Percentiles rank a stretch among this genome's conserved stretches.
Evolutionary conservation across 2,797 vertebrate species (phyloP).

Genomic region (Microctenopoma steveboyesi): DNA sequence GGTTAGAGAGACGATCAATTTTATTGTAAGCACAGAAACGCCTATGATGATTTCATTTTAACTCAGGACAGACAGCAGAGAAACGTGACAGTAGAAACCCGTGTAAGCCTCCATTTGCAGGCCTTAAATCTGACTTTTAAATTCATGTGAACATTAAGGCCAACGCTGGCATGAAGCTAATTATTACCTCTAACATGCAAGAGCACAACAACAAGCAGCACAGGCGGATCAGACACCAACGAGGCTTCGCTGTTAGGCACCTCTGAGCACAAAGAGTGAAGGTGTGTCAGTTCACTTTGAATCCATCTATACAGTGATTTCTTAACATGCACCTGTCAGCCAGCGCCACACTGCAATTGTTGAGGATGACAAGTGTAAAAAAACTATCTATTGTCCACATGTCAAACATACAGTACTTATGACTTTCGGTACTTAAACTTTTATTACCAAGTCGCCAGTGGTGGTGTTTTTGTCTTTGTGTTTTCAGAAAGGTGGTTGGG

Average conservation of each 20-base stretch:
- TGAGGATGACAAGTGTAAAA: constrained; percentile 40
- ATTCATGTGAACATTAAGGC: constrained; percentile 9
- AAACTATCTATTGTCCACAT: constrained; percentile 47
- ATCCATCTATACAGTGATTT: constrained; percentile 18
- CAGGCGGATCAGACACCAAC: constrained; percentile 43
- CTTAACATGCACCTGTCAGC: constrained; percentile 39
- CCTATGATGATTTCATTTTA: background rate
- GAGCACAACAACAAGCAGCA: constrained; percentile 63
- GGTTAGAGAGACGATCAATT: background rate
- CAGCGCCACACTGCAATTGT: constrained; percentile 45
- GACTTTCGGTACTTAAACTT: constrained; percentile 35
- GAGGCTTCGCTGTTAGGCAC: constrained; percentile 37
- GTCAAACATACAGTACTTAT: constrained; percentile 34
- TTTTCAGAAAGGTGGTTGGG: constrained; percentile 6
- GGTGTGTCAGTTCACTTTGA: constrained; percentile 38
- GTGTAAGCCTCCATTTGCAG: background rate
- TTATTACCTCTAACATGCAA: constrained; percentile 69
- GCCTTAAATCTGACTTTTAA: background rate
- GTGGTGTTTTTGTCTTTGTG: constrained; percentile 18
- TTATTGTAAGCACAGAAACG: constrained; percentile 6
- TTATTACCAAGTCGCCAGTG: background rate
- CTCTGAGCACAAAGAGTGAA: constrained; percentile 28
- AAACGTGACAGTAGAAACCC: constrained; percentile 7
- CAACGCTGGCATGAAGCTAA: constrained; percentile 57
- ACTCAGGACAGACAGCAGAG: constrained; percentile 3